Conservation (phyloP, 1,140 invertebrate species). For the Drosophila saltans region DNA sequence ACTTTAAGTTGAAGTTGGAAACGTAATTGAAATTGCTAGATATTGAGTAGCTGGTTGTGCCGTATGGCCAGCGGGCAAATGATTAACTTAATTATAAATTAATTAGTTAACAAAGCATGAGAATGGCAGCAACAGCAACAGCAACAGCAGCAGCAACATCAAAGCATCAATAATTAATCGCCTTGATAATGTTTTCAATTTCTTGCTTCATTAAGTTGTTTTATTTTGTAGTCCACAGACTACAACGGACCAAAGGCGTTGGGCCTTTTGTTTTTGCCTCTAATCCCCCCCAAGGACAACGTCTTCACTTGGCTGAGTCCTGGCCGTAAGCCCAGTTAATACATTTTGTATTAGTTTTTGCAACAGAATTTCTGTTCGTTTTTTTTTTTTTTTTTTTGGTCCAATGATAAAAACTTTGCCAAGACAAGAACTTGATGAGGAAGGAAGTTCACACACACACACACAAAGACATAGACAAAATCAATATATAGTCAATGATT, state of each 20-base stretch:
- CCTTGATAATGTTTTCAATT: slow-evolving; percentile 80
- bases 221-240: slow-evolving; percentile 43
- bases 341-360: slow-evolving; percentile 53
- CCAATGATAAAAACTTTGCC: slow-evolving; percentile 4
- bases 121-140: slow-evolving; percentile 16
- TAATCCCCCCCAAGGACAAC: slow-evolving; percentile 42
- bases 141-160: slow-evolving; percentile 46
- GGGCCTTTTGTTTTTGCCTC: slow-evolving; percentile 32
- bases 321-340: slow-evolving; percentile 62
- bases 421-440: slow-evolving; percentile 2
- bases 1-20: slow-evolving; percentile 25
- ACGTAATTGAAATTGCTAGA: slow-evolving; percentile 17
- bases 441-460: neutral
- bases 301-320: slow-evolving; percentile 4
- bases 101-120: slow-evolving; percentile 59
- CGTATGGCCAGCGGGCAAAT: slow-evolving; percentile 43
- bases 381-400: neutral
- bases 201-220: slow-evolving; percentile 77
- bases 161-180: slow-evolving; percentile 82
- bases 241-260: slow-evolving; percentile 35
- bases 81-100: slow-evolving; percentile 81
- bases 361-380: slow-evolving; percentile 1
- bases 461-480: slow-evolving; percentile 24
- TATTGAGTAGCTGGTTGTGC: slow-evolving; percentile 8
- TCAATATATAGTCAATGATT: slow-evolving; percentile 37